Evolutionary conservation across 1,140 invertebrate genomes (phyloP).

Genomic region (Macrotrachela quadricornifera): DNA sequence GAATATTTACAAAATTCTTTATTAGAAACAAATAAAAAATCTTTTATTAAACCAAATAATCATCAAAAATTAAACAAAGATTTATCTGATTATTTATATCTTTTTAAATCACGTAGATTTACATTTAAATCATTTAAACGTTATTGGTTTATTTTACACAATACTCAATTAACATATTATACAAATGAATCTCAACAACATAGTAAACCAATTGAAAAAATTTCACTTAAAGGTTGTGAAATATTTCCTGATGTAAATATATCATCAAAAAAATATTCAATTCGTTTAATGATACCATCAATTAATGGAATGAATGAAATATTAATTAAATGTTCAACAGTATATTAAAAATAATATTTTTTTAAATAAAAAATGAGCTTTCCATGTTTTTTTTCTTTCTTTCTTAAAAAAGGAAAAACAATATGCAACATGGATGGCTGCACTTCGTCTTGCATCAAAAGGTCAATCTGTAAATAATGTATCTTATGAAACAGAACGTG

Average conservation of each 20-base stretch:
- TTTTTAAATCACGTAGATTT: constrained; percentile 64
- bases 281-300: constrained; percentile 77
- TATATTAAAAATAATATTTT: too few relatives aligned
- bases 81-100: constrained; percentile 9
- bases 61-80: too few relatives aligned
- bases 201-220: constrained; percentile 16
- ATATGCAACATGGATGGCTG: constrained; percentile 95
- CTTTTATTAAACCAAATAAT: too few relatives aligned
- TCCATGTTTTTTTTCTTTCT: too few relatives aligned
- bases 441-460: constrained; percentile 74
- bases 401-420: constrained; percentile 83
- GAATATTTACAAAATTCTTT: too few relatives aligned
- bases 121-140: constrained; percentile 72
- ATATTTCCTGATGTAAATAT: constrained; percentile 88
- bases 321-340: constrained; percentile 63
- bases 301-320: constrained; percentile 80
- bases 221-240: constrained; percentile 50
- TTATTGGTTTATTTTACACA: constrained; percentile 71
- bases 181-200: constrained; percentile 52
- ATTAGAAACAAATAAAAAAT: too few relatives aligned
- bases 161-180: constrained; percentile 58
- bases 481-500: constrained; percentile 74
- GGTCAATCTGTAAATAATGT: constrained; percentile 76
- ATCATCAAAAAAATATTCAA: constrained; percentile 66
- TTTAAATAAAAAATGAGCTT: too few relatives aligned